Conservation (phyloP, 2,888 invertebrate species). For the Helobdella robusta region DNA sequence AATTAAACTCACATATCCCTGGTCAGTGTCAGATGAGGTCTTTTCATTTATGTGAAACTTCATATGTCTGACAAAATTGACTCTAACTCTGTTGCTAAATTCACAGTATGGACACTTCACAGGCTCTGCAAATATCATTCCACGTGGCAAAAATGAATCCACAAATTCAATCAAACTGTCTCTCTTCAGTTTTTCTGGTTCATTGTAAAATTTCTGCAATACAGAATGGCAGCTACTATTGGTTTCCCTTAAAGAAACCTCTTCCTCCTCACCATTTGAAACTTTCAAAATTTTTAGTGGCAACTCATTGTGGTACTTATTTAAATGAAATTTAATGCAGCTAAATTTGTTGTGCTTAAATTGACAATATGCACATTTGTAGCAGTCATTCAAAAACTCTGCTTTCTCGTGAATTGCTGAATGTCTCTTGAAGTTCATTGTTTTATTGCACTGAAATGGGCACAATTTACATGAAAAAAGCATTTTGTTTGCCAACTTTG, state of each 20-base stretch:
- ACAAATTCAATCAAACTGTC: conserved; percentile 21
- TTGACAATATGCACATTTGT: conserved; percentile 28
- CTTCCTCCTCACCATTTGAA: conserved; percentile 18
- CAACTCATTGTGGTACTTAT: conserved; percentile 26
- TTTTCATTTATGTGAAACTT: conserved; percentile 24
- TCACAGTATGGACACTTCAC: conserved; percentile 30
- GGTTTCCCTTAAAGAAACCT: conserved; percentile 1
- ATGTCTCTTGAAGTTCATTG: conserved; percentile 26
- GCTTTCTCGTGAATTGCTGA: conserved; percentile 27
- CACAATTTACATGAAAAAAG: conserved; percentile 25
- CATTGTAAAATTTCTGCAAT: background rate
- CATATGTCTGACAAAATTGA: conserved; percentile 29
- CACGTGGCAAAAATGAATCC: conserved; percentile 27
- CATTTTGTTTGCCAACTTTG: background rate
- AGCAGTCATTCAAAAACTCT: conserved; percentile 25
- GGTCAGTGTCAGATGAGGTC: too few relatives aligned
- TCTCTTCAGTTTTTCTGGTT: background rate
- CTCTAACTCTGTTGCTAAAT: conserved; percentile 27
- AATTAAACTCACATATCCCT: too few relatives aligned
- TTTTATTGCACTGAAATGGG: conserved; percentile 28
- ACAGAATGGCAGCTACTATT: background rate
- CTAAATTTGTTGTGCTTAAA: conserved; percentile 26
- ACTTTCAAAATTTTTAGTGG: conserved; percentile 17
- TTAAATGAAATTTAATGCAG: conserved; percentile 29
- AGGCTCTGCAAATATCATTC: conserved; percentile 29